A percentile compares a stretch with the other conserved stretches of the same genome.
Evolutionary conservation across 1,140 invertebrate species (phyloP).

Genomic region (Eriosoma lanigerum): DNA sequence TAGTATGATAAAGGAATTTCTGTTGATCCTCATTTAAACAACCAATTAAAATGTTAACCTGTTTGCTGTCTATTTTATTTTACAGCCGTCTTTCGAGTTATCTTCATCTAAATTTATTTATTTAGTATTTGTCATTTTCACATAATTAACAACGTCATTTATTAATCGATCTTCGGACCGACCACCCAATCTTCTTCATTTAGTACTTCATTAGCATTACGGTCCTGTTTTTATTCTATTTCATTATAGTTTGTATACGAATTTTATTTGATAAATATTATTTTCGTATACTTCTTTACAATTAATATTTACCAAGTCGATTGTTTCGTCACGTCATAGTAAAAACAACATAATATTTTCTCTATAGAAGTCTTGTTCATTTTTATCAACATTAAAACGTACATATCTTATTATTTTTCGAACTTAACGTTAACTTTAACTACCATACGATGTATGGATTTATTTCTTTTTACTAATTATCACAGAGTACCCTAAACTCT

Average conservation of each 20-base stretch:
- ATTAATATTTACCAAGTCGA: not conserved
- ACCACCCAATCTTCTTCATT: not conserved
- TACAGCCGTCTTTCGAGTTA: not conserved
- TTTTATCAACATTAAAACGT: slow-evolving; percentile 10
- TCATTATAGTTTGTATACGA: too few relatives aligned
- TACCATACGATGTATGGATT: not conserved
- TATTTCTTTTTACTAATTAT: not conserved
- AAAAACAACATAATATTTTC: slow-evolving; percentile 20
- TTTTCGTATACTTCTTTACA: slow-evolving; percentile 9
- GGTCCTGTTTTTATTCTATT: too few relatives aligned
- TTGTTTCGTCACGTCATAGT: not conserved
- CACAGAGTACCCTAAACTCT: too few relatives aligned
- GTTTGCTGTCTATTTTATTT: not conserved
- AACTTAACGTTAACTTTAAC: slow-evolving; percentile 14
- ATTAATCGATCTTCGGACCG: not conserved
- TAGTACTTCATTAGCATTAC: not conserved
- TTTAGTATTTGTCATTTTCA: not conserved
- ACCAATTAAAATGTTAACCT: not conserved
- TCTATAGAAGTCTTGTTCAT: not conserved
- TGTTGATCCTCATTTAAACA: slow-evolving; percentile 2
- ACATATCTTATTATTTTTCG: slow-evolving; percentile 13
- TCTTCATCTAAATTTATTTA: too few relatives aligned
- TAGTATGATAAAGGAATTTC: not conserved
- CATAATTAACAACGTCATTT: not conserved
- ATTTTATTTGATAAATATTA: not conserved